Evolutionary conservation across 2,888 invertebrate species (phyloP).

Genomic region (Argyra leucocephala): DNA sequence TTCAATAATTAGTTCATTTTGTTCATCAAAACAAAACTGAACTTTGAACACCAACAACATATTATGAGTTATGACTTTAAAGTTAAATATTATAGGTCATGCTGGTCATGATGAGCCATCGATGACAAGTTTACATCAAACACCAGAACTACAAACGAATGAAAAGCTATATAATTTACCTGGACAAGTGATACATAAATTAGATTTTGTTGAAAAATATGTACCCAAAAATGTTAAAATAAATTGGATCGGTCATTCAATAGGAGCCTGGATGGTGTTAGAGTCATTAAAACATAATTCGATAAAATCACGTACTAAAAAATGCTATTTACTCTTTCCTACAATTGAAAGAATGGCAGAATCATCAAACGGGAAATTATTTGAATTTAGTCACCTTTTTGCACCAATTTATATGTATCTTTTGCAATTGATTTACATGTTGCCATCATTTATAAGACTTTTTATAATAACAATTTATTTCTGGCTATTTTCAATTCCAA

Average conservation of each 20-base stretch:
- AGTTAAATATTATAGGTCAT: constrained; percentile 45
- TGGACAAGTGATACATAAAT: constrained; percentile 53
- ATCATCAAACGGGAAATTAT: constrained; percentile 60
- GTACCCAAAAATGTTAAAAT: constrained; percentile 63
- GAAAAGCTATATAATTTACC: constrained; percentile 60
- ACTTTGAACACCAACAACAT: no score
- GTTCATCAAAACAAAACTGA: no score
- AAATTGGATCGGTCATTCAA: constrained; percentile 81
- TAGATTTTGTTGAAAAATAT: constrained; percentile 58
- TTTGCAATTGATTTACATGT: constrained; percentile 45
- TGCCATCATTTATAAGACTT: constrained; percentile 49
- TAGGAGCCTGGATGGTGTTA: constrained; percentile 75
- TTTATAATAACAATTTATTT: constrained; percentile 51
- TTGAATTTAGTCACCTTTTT: constrained; percentile 52
- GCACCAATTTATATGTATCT: constrained; percentile 44
- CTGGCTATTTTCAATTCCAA: constrained; percentile 46
- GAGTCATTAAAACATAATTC: constrained; percentile 55
- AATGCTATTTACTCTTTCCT: constrained; percentile 72
- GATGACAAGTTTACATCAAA: constrained; percentile 38
- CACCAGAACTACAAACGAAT: constrained; percentile 47
- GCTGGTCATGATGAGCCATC: constrained; percentile 71
- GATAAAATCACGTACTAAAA: constrained; percentile 49
- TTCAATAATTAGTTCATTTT: no score
- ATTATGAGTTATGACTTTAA: background rate
- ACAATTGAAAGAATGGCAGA: constrained; percentile 74